Evolutionary conservation across 2,888 invertebrate species (phyloP), one percentile per base, ranked within the genome.

Genomic region (Criorhina ranunculi): DNA sequence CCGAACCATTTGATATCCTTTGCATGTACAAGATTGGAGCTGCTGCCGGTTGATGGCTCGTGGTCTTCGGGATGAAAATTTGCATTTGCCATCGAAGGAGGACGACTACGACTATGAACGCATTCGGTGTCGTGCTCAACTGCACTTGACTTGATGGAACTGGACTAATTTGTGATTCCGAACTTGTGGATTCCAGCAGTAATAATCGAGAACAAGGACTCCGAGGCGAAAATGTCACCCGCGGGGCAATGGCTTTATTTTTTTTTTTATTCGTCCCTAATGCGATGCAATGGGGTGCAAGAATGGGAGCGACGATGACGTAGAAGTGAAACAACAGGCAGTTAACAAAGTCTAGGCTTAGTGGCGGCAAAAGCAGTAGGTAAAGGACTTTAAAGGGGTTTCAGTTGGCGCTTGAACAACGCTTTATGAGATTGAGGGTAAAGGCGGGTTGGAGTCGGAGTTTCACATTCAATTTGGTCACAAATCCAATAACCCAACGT

Each of bases 101-200:
- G 2, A 24, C 24, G 24, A 24, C 42, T 40, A 59, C 29, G 15
- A 51, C 33, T 37, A 37, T 37, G 31, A 66, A 15, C 42, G 55
- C 44, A 44, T 24, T 69, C 40, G 31, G 46, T 55, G 33, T 42
- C 79, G 62, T 69, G 69, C 67, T 62, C 42, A 53, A 72, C 66
- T 78, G 67, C 79, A 75, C 70, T 75, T 75, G 75, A 57, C 64
- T n/a, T 80, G 69, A 80, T 85, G 75, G n/a, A 66, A 75, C 75
- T 85, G 69, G 75, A 76, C 85, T 85, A 85, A 85, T 85, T 85
- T 85, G 85, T 66, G 69, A 85, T 85, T 80, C 85, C 55, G 64
- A 80, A 80, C 75, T 80, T 70, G 80, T 76, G 85, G 80, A 80
- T 76, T 80, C 55, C 59, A 51, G 53, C 59, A 51, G 53, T 80